Evolutionary conservation across 2,797 vertebrate genomes (phyloP), one percentile per base, ranked within the genome.

Genomic region (Eulemur mongoz): DNA sequence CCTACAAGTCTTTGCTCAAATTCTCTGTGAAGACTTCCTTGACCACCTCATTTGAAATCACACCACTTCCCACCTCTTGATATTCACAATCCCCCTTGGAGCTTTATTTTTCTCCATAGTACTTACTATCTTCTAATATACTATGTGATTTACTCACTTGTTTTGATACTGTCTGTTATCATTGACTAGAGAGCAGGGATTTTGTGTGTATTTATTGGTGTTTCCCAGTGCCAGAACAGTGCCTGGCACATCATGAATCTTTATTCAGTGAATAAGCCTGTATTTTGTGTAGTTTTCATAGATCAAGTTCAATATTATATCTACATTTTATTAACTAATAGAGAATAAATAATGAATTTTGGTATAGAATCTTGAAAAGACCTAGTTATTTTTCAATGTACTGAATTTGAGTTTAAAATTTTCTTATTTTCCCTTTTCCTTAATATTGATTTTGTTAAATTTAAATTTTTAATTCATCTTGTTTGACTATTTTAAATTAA

Each of bases 401-500:
- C 10, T 72, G n/a, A 43, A 80, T 85, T 85, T 76, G 59, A 91
- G 72, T 91, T 57, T 65, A 78, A 85, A 30, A n/a, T 30, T 95
- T 32, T 20, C 52, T 63, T 45, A 27, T 86, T 59, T 75, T 35
- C 2, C 52, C 22, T 63, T 88, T 75, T 84, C 20, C 40, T 93
- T 92, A 5, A 15, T 78, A 73, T 0, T 69, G 25, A 40, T 89
- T 81, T 92, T 93, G 22, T 73, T 63, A 87, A 50, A 81, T 90
- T 90, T 69, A 17, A 40, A 35, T 79, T 73, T 69, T 54, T 52
- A 38, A 35, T 80, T 88, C 81, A 50, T 63, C 57, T 80, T 79
- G 17, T 70, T 95, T 67, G 32, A 65, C 38, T 63, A 93, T 70
- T 92, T 84, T 23, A 65, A 61, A 25, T 93, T 70, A 87, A 93